phyloP scores from a whole-genome alignment of 92 coral and sea anemone species.

The Actinernus sp. region DNA sequence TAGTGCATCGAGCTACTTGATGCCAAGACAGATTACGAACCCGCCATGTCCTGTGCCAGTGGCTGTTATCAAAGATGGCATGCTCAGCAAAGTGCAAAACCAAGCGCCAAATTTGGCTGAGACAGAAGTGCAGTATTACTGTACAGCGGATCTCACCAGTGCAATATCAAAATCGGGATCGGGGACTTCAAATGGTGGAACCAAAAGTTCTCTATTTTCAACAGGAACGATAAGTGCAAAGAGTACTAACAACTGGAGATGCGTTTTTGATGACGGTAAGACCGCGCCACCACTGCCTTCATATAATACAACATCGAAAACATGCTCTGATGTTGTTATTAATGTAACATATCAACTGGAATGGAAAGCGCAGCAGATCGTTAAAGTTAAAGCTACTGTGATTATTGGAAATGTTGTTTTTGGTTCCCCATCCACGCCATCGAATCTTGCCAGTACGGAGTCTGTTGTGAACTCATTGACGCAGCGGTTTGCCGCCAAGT shows the following conservation, averaged over 20 bases:
- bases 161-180: constrained; percentile 11
- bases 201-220: constrained; percentile 23
- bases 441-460: constrained; percentile 41
- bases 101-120: constrained; percentile 66
- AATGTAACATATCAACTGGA: constrained; percentile 77
- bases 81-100: constrained; percentile 55
- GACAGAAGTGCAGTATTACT: constrained; percentile 76
- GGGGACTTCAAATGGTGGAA: not conserved
- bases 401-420: constrained; percentile 68
- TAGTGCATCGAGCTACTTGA: constrained; percentile 84
- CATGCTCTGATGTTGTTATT: constrained; percentile 82
- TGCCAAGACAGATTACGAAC: constrained; percentile 61
- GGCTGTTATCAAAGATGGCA: constrained; percentile 76
- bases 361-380: constrained; percentile 70
- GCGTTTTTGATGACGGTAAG: constrained; percentile 85
- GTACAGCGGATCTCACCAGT: constrained; percentile 54
- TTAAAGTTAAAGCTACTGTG: constrained; percentile 61
- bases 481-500: constrained; percentile 73
- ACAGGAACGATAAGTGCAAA: not conserved
- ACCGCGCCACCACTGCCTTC: constrained; percentile 83
- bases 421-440: constrained; percentile 10
- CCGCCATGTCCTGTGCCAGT: constrained; percentile 79
- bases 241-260: constrained; percentile 36
- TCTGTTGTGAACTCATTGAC: constrained; percentile 41
- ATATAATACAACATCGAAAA: constrained; percentile 64